Base-by-base conservation (phyloP, 2,113 vertebrate species). In the Hyaena hyaena region DNA sequence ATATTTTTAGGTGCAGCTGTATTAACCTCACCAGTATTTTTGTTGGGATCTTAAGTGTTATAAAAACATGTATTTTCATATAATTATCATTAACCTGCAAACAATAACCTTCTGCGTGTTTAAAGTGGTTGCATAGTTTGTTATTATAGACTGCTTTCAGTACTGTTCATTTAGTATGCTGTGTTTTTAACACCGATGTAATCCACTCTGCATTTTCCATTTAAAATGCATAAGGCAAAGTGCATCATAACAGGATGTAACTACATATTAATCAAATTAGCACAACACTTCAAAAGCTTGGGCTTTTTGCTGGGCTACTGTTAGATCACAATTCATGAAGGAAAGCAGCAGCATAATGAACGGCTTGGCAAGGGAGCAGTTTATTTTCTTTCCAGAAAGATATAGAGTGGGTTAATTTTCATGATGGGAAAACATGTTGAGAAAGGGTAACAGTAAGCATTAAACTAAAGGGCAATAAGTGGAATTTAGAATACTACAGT, bases 181-280 rank as follows among this genome's bases (percentile, higher is more conserved):
- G 95, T 98, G 98, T 98, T 98, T 98, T 98, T 98, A 98, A 98
- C 98, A 98, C 98, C 98, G 98, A 98, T 98, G 98, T 97, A 98
- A 98, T 97, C 97, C 98, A 98, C 98, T 99, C 99, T 98, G 98
- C 98, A 98, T 98, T 99, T 99, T 97, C 98, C 98, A 99, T 99
- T 99, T 99, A 99, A 99, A 99, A 99, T 99, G 98, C 99, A 98
- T 98, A 99, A 99, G 98, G 98, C 99, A 99, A 99, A 99, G 99
- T 99, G 99, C 99, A 99, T 99, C 98, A 99, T 99, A 99, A 99
- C 99, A 99, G 98, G 98, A 99, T 98, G 98, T 98, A 98, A 98
- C 99, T 98, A 98, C 4, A 53, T 99, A 99, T 99, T 99, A 99
- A 99, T 99, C 99, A 99, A 99, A 99, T 99, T 99, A 99, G 99